Base-by-base conservation (phyloP, 2,888 invertebrate genomes). In the Epinotia bilunana region DNA sequence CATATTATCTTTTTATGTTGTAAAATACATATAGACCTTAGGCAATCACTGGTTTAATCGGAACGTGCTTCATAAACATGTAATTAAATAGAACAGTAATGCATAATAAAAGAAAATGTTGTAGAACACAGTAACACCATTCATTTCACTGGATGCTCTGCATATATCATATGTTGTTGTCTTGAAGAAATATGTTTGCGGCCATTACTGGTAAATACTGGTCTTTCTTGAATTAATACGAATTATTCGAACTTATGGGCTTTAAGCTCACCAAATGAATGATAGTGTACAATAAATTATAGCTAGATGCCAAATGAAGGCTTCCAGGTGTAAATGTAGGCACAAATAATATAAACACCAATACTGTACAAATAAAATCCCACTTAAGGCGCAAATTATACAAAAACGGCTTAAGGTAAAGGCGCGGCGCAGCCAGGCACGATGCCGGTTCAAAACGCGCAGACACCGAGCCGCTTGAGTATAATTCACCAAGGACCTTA, bases 261-360 rank as follows among this genome's bases (percentile, higher is more conserved):
- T 16, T 1, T 49, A 39, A 33, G 13, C 49, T 49, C 49, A 49
- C 13, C n/a, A 4, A n/a, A 53, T n/a, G 2, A 53, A n/a, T 53
- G 18, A 57, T 23, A 23, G 57, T 20, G 23, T 53, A 53, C 0
- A 49, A 23, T 64, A 28, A 23, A 23, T 16, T 43, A 11, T 18
- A 0, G 39, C 53, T 64, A 74, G 57, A 64, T 74, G 74, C 74
- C 74, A 74, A 74, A 74, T 64, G 20, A 28, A 74, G 63, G 69
- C 69, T 74, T 74, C 74, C 74, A 74, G 3, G 6, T 20, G 16
- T 60, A 20, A 20, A 53, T 63, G 5, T 73, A 65, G 33, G 61
- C 60, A 58, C 67, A 58, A 46, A 39, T 53, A 49, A 53, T 20
- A 3, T 65, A 16, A 49, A 62, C 13, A 69, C 43, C 7, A 4